Conservation (phyloP, 2,797 vertebrate species). For the Myotis myotis region DNA sequence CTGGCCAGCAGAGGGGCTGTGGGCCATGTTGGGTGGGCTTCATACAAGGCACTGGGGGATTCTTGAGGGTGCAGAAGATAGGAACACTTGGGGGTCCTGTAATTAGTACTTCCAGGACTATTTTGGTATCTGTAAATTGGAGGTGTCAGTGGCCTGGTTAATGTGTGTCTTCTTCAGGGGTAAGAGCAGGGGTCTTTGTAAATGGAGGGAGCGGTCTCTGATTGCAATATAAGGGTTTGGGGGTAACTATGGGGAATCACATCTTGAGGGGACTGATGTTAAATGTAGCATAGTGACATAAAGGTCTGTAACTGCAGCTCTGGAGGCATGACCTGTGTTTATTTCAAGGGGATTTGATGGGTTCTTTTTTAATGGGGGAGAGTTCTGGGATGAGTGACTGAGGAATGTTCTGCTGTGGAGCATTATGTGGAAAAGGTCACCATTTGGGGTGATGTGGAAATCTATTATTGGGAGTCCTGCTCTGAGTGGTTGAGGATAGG, state of each 20-base stretch:
- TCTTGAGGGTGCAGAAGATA: conserved; percentile 61
- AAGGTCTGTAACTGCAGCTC: conserved; percentile 36
- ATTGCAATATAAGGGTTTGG: conserved; percentile 29
- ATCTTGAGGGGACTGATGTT: conserved; percentile 52
- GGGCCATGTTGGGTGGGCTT: conserved; percentile 73
- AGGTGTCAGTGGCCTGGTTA: conserved; percentile 49
- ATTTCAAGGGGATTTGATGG: conserved; percentile 23
- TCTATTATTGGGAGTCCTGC: conserved; percentile 50
- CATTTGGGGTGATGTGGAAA: conserved; percentile 50
- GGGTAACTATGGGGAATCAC: conserved; percentile 49
- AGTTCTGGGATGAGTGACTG: conserved; percentile 30
- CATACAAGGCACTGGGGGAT: conserved; percentile 85
- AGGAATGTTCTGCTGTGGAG: conserved; percentile 39
- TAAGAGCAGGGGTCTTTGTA: conserved; percentile 34
- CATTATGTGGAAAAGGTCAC: conserved; percentile 48
- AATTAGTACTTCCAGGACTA: conserved; percentile 74
- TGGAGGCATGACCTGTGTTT: conserved; percentile 52
- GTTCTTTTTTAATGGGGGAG: conserved; percentile 36
- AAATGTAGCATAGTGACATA: conserved; percentile 1
- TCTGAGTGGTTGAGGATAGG: conserved; percentile 52
- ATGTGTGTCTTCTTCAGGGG: conserved; percentile 54
- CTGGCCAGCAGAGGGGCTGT: conserved; percentile 75
- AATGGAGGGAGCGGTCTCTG: conserved; percentile 51
- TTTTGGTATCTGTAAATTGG: conserved; percentile 69
- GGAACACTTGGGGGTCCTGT: conserved; percentile 76